Conservation (phyloP, 2,113 vertebrate species). For the Onychorhynchus coronatus region DNA sequence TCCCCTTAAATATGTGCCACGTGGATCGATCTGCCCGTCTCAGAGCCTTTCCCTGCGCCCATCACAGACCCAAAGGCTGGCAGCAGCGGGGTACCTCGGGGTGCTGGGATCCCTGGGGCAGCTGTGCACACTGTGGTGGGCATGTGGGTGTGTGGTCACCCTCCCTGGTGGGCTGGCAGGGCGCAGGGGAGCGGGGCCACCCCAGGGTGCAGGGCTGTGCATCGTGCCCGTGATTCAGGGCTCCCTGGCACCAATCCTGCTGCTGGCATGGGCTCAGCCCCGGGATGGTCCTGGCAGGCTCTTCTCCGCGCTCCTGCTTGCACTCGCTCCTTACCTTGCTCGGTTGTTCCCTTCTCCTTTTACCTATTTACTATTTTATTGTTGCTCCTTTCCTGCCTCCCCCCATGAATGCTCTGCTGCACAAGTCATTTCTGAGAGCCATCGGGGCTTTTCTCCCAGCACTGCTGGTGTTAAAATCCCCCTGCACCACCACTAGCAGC, state of each 20-base stretch:
- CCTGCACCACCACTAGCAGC: background rate
- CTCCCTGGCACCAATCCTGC: background rate
- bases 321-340: background rate
- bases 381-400: background rate
- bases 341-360: background rate
- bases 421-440: fast-evolving
- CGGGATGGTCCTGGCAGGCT: background rate
- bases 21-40: fast-evolving
- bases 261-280: background rate
- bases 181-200: fast-evolving
- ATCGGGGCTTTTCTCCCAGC: background rate
- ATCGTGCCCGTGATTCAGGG: fast-evolving
- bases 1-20: background rate
- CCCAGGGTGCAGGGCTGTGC: background rate
- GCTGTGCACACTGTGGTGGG: fast-evolving
- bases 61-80: fast-evolving
- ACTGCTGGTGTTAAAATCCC: background rate
- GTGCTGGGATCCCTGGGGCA: background rate
- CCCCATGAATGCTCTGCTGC: background rate
- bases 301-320: background rate
- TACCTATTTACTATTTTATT: background rate
- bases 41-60: background rate
- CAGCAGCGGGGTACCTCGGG: fast-evolving
- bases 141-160: fast-evolving
- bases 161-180: background rate